phyloP scores from a whole-genome alignment of 2,888 invertebrate species.

The Himalopsyche japonica region DNA sequence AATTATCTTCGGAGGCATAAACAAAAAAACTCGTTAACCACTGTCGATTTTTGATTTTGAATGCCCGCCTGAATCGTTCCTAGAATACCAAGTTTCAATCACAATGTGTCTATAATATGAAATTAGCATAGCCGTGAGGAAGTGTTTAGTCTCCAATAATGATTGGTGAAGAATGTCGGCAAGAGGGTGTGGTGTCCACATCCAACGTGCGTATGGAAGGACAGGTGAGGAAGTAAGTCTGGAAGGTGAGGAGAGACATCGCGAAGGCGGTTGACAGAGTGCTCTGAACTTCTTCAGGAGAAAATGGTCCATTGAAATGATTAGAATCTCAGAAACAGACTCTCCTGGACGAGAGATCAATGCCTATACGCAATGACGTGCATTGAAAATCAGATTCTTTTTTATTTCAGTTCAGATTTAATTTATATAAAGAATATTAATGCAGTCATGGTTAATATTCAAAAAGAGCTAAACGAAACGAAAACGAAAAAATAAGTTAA shows the following conservation, averaged over 20 bases:
- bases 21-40: no score
- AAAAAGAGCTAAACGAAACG: no score
- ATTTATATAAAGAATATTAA: no score
- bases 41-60: no score
- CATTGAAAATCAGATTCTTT: not conserved
- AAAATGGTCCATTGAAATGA: conserved; percentile 40
- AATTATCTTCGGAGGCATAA: no score
- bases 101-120: not conserved
- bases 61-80: no score
- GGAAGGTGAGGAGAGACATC: not conserved
- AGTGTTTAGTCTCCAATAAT: not conserved
- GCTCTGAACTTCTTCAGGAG: conserved; percentile 38
- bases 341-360: conserved; percentile 25
- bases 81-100: not conserved
- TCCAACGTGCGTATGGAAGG: not conserved
- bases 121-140: not conserved
- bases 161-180: not conserved
- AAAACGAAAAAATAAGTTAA: no score
- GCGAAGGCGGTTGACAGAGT: conserved; percentile 34
- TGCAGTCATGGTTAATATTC: no score
- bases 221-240: not conserved
- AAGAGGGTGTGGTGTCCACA: conserved; percentile 6
- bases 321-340: conserved; percentile 34
- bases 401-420: no score
- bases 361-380: not conserved